A percentile compares a stretch with the other conserved stretches of the same genome.
These are phyloP conservation scores for Todiramphus saurophagus DNA, from an alignment of 2,113 vertebrate genomes.

Conservation along the genomic window DNA sequence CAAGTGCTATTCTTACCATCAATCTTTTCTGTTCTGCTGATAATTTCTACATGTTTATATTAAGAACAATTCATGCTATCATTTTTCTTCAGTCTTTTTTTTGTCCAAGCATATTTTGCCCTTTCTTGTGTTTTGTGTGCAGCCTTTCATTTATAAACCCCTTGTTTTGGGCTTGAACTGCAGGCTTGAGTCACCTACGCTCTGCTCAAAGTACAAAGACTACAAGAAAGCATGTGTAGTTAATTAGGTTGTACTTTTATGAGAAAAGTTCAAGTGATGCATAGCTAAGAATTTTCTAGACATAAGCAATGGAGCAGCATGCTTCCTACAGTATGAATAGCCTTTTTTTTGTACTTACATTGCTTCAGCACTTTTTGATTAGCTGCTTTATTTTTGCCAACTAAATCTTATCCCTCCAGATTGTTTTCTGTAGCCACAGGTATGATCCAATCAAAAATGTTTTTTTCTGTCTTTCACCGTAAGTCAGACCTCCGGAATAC, in stretches of 20 bases:
- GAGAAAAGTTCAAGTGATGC: not conserved
- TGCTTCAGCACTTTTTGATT: slow-evolving; percentile 3
- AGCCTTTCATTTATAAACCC: not conserved
- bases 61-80: not conserved
- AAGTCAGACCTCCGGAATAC: not conserved
- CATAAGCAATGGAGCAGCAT: not conserved
- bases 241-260: not conserved
- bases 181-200: not conserved
- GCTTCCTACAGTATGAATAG: not conserved
- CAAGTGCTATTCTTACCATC: not conserved
- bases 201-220: not conserved
- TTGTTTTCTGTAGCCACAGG: not conserved
- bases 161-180: not conserved
- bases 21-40: not conserved
- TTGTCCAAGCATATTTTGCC: not conserved
- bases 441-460: rapidly evolving
- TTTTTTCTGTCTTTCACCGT: not conserved
- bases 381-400: not conserved
- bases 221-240: not conserved
- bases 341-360: not conserved
- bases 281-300: not conserved
- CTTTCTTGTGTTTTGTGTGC: not conserved
- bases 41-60: not conserved
- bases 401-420: not conserved
- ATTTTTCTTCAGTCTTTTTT: not conserved